A percentile compares a stretch with the other conserved stretches of the same genome.
These are phyloP conservation scores for Emydocephalus ijimae DNA, from an alignment of 2,113 vertebrate species.

Conservation along the genomic window DNA sequence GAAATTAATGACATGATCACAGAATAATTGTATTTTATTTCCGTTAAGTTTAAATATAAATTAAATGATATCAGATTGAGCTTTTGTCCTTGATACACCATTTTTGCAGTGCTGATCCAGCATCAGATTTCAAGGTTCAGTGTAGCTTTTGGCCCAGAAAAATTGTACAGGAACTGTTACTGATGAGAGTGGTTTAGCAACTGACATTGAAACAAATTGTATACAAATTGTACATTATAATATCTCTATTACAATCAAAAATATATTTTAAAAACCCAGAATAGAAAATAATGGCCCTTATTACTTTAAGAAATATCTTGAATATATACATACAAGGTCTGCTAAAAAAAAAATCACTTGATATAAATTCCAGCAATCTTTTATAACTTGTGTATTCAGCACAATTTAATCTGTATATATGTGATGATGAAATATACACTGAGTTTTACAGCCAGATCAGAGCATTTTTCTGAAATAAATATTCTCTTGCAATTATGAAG, in stretches of 20 bases:
- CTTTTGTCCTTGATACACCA: not conserved
- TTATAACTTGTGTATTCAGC: not conserved
- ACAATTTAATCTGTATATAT: not conserved
- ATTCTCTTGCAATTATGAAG: not conserved
- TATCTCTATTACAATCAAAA: not conserved
- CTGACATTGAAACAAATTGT: fast-evolving
- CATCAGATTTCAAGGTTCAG: not conserved
- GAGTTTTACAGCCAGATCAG: not conserved
- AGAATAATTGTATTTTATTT: not conserved
- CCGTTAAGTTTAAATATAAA: not conserved
- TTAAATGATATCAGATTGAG: not conserved
- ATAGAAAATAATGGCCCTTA: not conserved
- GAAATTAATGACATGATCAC: not conserved
- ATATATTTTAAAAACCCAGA: not conserved
- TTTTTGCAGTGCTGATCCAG: not conserved
- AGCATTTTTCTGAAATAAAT: not conserved
- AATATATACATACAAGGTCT: not conserved
- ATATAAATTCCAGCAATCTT: not conserved
- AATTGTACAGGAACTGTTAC: not conserved
- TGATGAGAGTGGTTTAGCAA: not conserved
- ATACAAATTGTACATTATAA: not conserved
- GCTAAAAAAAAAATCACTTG: not conserved
- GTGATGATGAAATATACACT: not conserved
- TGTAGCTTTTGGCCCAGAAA: not conserved
- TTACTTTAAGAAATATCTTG: not conserved